A percentile compares a stretch with the other conserved stretches of the same genome.
phyloP scores from a whole-genome alignment of 2,888 invertebrate genomes.

The Oeneis ivallda region DNA sequence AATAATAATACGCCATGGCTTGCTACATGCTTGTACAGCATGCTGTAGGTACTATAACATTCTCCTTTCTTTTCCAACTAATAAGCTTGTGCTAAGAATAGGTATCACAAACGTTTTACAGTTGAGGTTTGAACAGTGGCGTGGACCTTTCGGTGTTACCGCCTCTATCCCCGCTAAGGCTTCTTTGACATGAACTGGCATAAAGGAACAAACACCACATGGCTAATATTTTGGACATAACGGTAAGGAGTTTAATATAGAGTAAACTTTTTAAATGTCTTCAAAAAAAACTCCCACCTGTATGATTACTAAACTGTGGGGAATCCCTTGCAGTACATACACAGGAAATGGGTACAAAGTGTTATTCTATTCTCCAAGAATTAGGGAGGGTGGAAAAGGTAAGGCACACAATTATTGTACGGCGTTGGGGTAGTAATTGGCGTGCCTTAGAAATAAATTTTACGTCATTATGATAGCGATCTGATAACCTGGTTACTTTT shows the following conservation, averaged over 20 bases:
- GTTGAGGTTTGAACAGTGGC: too few species aligned
- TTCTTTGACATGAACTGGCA: too few species aligned
- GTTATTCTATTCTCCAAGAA: conserved; percentile 73
- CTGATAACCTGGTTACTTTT: neutral
- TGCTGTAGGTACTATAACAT: too few species aligned
- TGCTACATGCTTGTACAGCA: too few species aligned
- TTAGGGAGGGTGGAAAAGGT: conserved; percentile 50
- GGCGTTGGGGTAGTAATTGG: conserved; percentile 22
- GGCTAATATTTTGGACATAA: too few species aligned
- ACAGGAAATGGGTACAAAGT: conserved; percentile 78
- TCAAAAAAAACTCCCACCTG: neutral
- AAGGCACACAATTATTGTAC: conserved; percentile 42
- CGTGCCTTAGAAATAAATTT: conserved; percentile 13
- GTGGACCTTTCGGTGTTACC: too few species aligned
- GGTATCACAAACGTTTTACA: too few species aligned
- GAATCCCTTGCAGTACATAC: conserved; percentile 68
- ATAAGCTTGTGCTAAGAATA: too few species aligned
- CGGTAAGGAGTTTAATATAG: neutral
- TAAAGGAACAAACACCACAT: too few species aligned
- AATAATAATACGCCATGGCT: too few species aligned
- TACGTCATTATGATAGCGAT: neutral
- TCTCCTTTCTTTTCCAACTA: too few species aligned
- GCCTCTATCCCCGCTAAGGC: too few species aligned
- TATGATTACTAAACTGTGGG: neutral
- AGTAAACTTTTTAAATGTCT: neutral